Base-by-base conservation (phyloP, 2,113 vertebrate genomes). In the Apodemus speciosus region DNA sequence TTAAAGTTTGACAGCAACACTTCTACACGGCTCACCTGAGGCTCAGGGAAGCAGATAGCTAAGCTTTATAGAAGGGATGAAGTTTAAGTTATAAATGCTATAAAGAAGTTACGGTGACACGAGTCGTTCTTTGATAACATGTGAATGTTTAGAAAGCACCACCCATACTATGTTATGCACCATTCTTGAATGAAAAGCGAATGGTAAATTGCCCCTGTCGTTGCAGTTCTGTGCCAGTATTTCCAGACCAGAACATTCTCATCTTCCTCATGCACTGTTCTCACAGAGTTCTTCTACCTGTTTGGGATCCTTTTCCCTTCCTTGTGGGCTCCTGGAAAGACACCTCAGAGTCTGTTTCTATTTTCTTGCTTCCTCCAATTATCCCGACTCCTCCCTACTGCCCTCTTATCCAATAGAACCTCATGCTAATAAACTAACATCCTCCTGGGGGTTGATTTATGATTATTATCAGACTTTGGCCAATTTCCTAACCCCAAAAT, bases 21-120 rank as follows among this genome's bases (percentile, higher is more conserved):
- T 46, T 18, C 35, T 85, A 16, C 49, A 9, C 71, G 58, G 49
- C 25, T 91, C 35, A 40, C 40, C 62, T 1, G 69, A 46, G 53
- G 3, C 75, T 80, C n/a, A 46, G 94, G 73, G 89, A 91, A 94
- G 81, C 35, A 92, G 87, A 60, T 60, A 75, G 85, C 13, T 64
- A 93, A 79, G 69, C 58, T 27, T 84, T 38, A 90, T 38, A 62
- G 64, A 88, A 43, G 30, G 62, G 20, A 85, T 89, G 43, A 58
- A 30, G 72, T 56, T 89, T 51, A 68, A 2, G 56, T n/a, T 32
- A 64, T n/a, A 79, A 68, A 91, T 46, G 73, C 21, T 49, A 76
- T 49, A 77, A 85, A 86, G 88, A 92, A 87, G 69, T 93, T 40
- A 85, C 53, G 11, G 56, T 85, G 68, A 49, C 43, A 71, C 30